Evolutionary conservation across 1,140 invertebrate species (phyloP).

Genomic region (Drosophila takahashii): DNA sequence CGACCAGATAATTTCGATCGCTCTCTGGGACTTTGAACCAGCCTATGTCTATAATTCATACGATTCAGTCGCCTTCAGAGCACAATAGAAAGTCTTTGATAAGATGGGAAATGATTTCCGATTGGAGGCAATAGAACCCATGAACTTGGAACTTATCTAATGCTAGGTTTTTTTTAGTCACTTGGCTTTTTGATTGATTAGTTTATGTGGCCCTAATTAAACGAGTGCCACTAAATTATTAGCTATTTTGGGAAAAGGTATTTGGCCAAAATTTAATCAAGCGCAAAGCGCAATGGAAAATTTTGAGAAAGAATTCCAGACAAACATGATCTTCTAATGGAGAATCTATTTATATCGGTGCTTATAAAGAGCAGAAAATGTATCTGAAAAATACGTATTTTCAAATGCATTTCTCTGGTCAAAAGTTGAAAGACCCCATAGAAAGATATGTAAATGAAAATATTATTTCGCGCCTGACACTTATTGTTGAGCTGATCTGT

Average conservation of each 20-base stretch:
- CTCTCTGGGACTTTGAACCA: conserved; percentile 69
- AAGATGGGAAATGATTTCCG: conserved; percentile 39
- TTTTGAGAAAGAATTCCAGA: conserved; percentile 19
- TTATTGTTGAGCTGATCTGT: conserved; percentile 25
- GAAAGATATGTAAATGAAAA: conserved; percentile 31
- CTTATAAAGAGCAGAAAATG: conserved; percentile 24
- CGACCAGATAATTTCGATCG: conserved; percentile 64
- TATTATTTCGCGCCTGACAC: conserved; percentile 12
- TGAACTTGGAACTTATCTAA: conserved; percentile 57
- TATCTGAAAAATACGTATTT: conserved; percentile 33
- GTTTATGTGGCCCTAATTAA: conserved; percentile 52
- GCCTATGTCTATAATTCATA: conserved; percentile 23
- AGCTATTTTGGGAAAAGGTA: conserved; percentile 3
- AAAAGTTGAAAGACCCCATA: conserved; percentile 48
- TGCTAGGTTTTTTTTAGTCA: conserved; percentile 30
- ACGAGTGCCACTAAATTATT: conserved; percentile 4
- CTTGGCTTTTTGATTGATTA: conserved; percentile 58
- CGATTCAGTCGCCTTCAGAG: conserved; percentile 12
- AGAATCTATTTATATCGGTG: conserved; percentile 40
- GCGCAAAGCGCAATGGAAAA: conserved; percentile 32
- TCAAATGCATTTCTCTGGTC: conserved; percentile 45
- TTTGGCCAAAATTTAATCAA: conserved; percentile 19
- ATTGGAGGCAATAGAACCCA: conserved; percentile 18
- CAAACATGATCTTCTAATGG: conserved; percentile 27
- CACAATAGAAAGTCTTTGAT: conserved; percentile 53